These are phyloP conservation scores for Lasioglossum lativentre DNA, from an alignment of 2,888 invertebrate species.

Conservation along the genomic window DNA sequence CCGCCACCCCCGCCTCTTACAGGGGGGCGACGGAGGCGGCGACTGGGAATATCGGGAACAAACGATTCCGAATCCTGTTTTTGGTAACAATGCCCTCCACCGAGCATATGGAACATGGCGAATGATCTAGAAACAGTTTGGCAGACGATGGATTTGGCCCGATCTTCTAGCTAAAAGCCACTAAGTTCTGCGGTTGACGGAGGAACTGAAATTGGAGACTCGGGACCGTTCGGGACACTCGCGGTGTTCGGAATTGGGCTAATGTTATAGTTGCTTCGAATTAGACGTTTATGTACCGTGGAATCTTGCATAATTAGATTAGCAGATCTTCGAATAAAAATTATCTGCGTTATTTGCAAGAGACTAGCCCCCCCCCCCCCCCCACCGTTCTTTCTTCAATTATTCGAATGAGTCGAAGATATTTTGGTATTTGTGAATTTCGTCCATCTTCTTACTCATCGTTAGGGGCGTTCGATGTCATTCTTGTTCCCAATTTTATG, in stretches of 20 bases:
- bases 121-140: conserved; percentile 6
- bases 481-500: neutral
- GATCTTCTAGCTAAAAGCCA: neutral
- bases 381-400: neutral
- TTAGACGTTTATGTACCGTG: neutral
- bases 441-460: neutral
- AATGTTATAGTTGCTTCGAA: neutral
- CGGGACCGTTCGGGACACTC: neutral
- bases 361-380: neutral
- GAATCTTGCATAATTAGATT: neutral
- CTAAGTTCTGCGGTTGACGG: neutral
- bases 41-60: neutral
- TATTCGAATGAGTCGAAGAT: neutral
- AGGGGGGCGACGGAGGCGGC: neutral
- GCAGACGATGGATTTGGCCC: neutral
- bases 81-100: neutral
- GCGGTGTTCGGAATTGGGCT: neutral
- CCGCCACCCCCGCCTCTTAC: neutral
- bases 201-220: neutral
- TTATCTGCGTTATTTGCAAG: neutral
- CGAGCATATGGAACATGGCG: neutral
- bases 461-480: neutral
- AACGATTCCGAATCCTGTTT: neutral
- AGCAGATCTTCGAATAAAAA: neutral
- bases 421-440: neutral